A percentile compares a stretch with the other conserved stretches of the same genome.
phyloP scores from a whole-genome alignment of 2,113 vertebrate species.

The Channa argus region DNA sequence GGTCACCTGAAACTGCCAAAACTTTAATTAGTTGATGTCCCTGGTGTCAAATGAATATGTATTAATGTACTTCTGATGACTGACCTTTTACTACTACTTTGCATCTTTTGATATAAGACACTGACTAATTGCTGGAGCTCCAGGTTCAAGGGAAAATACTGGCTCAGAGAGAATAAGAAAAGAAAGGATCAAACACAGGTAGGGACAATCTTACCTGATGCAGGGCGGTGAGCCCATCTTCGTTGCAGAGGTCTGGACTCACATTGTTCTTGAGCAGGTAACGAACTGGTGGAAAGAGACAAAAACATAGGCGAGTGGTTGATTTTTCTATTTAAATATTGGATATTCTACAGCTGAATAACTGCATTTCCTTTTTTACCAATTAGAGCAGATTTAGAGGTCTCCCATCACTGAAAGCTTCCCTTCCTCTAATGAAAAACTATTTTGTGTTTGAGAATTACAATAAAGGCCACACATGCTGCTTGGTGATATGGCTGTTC shows the following conservation, averaged over 20 bases:
- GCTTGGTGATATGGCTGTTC: not conserved
- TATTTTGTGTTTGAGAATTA: not conserved
- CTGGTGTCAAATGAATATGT: not conserved
- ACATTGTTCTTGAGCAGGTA: conserved; percentile 94
- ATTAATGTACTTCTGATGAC: not conserved
- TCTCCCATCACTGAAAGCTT: not conserved
- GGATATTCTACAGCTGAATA: not conserved
- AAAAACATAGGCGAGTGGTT: conserved; percentile 13
- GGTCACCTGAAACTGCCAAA: not conserved
- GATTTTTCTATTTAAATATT: not conserved
- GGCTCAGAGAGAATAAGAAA: rapidly evolving
- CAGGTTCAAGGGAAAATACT: not conserved
- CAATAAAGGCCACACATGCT: not conserved
- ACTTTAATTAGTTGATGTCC: not conserved
- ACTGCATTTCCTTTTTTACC: not conserved
- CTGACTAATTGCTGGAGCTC: not conserved
- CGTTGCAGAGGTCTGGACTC: conserved; percentile 95
- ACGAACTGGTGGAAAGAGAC: conserved; percentile 86
- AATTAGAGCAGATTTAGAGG: not conserved
- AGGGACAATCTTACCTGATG: conserved; percentile 89
- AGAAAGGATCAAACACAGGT: not conserved
- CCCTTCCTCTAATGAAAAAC: conserved; percentile 9
- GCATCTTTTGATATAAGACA: not conserved
- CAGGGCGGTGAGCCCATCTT: conserved; percentile 95
- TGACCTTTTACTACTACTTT: not conserved